Percentiles rank a stretch among this genome's conserved stretches.
Conservation (phyloP, 35 echinoderm and acorn worm genomes). For the Holothuria glaberrima region DNA sequence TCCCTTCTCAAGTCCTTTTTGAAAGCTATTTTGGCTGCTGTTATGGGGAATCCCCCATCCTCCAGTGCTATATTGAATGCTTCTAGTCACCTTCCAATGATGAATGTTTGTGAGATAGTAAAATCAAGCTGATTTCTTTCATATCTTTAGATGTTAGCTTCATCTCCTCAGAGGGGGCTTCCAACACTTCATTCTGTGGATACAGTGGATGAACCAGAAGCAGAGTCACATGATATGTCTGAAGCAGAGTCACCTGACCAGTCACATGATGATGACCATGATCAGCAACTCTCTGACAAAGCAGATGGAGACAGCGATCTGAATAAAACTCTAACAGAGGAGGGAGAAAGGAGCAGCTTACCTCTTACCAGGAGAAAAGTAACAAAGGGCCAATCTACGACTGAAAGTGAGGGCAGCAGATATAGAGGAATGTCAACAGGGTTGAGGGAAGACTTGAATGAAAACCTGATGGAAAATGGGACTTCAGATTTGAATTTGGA, state of each 20-base stretch:
- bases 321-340: conserved; percentile 1
- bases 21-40: no score
- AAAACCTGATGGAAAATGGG: background rate
- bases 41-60: no score
- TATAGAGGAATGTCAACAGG: background rate
- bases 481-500: background rate
- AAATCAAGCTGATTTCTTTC: background rate
- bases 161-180: conserved; percentile 39
- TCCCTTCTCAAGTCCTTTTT: no score
- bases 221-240: conserved; percentile 40
- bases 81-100: no score
- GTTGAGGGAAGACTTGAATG: background rate
- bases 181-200: conserved; percentile 52
- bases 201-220: background rate
- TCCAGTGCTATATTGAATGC: no score
- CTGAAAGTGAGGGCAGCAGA: background rate
- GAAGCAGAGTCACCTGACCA: conserved; percentile 47
- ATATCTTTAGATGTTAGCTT: conserved; percentile 24
- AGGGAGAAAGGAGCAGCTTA: background rate
- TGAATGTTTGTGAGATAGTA: no score
- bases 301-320: conserved; percentile 39
- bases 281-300: background rate
- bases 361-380: conserved; percentile 31
- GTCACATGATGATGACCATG: background rate
- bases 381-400: conserved; percentile 21